Evolutionary conservation across 2,888 invertebrate species (phyloP).

Genomic region (Bhutanitis thaidina): DNA sequence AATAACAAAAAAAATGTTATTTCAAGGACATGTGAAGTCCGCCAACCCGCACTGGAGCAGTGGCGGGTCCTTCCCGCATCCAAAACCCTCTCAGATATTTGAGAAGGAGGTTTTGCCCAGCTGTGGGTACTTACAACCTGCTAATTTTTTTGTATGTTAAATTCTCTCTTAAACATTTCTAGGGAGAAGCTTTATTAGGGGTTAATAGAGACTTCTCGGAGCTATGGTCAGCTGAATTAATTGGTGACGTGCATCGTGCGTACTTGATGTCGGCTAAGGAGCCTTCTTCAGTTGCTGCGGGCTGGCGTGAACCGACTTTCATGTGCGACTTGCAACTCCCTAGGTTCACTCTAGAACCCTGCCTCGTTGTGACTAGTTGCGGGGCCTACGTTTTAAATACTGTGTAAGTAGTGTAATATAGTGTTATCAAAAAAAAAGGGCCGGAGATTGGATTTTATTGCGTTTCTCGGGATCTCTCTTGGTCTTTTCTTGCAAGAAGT

Average conservation of each 20-base stretch:
- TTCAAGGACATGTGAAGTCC: too few species aligned
- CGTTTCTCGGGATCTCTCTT: too few species aligned
- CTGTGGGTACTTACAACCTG: too few species aligned
- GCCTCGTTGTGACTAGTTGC: constrained; percentile 76
- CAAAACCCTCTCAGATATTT: too few species aligned
- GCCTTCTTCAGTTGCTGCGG: constrained; percentile 34
- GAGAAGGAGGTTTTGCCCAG: too few species aligned
- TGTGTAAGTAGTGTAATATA: constrained; percentile 53
- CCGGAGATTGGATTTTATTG: too few species aligned
- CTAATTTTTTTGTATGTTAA: too few species aligned
- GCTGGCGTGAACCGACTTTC: constrained; percentile 69
- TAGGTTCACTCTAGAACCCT: constrained; percentile 65
- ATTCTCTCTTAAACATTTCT: not conserved
- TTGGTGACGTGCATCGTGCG: constrained; percentile 55
- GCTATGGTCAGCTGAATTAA: constrained; percentile 64
- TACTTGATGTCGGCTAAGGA: constrained; percentile 59
- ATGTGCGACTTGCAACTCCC: constrained; percentile 68
- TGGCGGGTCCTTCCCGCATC: too few species aligned
- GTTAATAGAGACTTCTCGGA: constrained; percentile 57
- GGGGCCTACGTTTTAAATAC: constrained; percentile 78
- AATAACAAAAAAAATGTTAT: too few species aligned
- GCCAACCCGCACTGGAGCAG: too few species aligned
- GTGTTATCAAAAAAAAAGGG: too few species aligned
- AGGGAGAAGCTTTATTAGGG: constrained; percentile 59
- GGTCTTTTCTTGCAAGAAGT: too few species aligned